A percentile compares a stretch with the other conserved stretches of the same genome.
Evolutionary conservation across 2,888 invertebrate species (phyloP).

Genomic region (Hipparchia sbordonii): DNA sequence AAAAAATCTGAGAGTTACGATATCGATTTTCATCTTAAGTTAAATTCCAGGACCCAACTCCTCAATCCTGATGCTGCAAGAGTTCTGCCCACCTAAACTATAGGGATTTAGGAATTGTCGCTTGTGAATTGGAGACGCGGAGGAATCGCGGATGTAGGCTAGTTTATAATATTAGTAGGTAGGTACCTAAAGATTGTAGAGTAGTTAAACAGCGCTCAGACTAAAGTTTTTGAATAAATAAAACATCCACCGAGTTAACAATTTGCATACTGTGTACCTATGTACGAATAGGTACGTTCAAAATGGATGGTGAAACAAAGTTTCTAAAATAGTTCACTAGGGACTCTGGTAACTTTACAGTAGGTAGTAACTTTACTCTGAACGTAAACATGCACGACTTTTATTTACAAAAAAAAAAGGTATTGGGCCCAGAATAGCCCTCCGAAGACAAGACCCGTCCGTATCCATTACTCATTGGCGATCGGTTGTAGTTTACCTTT

Average conservation of each 20-base stretch:
- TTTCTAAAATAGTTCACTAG: background rate
- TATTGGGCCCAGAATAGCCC: background rate
- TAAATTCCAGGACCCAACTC: no score
- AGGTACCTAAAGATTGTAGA: background rate
- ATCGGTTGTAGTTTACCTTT: background rate
- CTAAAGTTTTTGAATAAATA: conserved; percentile 2
- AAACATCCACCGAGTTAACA: background rate
- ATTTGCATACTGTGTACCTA: background rate
- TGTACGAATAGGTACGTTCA: background rate
- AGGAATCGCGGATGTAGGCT: no score
- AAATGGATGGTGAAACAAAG: background rate
- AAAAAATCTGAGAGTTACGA: no score
- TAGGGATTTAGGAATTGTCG: no score
- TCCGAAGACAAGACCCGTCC: background rate
- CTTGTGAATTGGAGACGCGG: no score
- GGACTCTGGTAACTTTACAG: background rate
- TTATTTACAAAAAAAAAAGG: background rate
- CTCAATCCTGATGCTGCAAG: no score
- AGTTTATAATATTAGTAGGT: no score
- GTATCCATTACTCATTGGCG: background rate
- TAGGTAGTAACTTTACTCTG: background rate
- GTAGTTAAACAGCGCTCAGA: background rate
- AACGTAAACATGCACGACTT: background rate
- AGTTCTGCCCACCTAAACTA: no score
- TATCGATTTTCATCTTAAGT: no score